phyloP scores from a whole-genome alignment of 2,888 invertebrate genomes.

The Mayetiola destructor region DNA sequence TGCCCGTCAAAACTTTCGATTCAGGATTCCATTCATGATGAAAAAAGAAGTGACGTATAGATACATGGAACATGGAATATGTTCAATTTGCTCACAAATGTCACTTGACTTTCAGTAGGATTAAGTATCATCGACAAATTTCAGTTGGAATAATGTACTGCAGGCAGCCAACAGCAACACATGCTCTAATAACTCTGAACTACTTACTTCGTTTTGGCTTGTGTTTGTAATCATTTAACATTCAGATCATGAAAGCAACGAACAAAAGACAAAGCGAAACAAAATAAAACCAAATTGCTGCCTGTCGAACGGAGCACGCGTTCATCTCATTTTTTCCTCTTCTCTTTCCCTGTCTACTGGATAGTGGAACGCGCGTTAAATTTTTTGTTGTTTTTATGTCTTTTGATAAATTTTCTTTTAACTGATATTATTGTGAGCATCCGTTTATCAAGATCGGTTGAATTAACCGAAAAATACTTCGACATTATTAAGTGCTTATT shows the following conservation, averaged over 20 bases:
- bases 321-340: neutral
- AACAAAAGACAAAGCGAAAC: neutral
- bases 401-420: slow-evolving; percentile 9
- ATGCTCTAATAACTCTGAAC: neutral
- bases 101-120: too few species aligned
- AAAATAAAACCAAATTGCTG: too few species aligned
- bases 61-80: too few species aligned
- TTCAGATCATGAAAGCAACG: neutral
- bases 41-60: too few species aligned
- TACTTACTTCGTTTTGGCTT: slow-evolving; percentile 1
- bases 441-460: slow-evolving; percentile 9
- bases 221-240: neutral
- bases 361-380: neutral
- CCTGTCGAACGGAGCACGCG: slow-evolving; percentile 5
- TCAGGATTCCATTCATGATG: too few species aligned
- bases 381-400: slow-evolving; percentile 3
- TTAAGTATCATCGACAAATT: too few species aligned
- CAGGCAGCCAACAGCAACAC: too few species aligned
- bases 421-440: slow-evolving; percentile 8
- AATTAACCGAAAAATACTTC: neutral
- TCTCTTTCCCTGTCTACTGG: too few species aligned
- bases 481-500: neutral
- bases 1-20: too few species aligned
- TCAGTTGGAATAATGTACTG: slow-evolving; percentile 2
- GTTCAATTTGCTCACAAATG: too few species aligned